A percentile compares a stretch with the other conserved stretches of the same genome.
phyloP scores from a whole-genome alignment of 2,113 vertebrate genomes.

The Istiophorus platypterus region DNA sequence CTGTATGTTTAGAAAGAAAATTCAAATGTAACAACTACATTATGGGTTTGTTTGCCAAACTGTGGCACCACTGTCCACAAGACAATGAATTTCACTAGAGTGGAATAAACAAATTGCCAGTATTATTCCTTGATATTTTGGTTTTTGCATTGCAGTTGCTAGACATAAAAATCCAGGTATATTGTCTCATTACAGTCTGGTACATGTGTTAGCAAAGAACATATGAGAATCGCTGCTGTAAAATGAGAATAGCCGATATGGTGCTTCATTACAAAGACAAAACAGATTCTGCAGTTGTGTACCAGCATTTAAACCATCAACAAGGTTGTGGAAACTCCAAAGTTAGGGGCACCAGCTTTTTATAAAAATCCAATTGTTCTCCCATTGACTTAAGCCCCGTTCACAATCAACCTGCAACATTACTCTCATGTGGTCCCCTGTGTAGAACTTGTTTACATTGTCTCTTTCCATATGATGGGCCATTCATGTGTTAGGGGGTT shows the following conservation, averaged over 20 bases:
- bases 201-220: not conserved
- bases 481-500: not conserved
- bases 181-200: not conserved
- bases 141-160: too few species aligned
- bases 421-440: too few species aligned
- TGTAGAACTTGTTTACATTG: too few species aligned
- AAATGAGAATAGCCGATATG: not conserved
- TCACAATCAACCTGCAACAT: not conserved
- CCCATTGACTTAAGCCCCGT: not conserved
- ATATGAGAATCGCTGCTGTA: conserved; percentile 11
- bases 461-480: not conserved
- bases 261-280: not conserved
- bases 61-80: not conserved
- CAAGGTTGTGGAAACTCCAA: too few species aligned
- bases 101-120: not conserved
- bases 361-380: not conserved
- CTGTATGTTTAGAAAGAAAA: not conserved
- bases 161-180: too few species aligned
- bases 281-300: not conserved
- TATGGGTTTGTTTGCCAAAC: not conserved
- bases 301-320: not conserved
- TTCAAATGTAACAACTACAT: not conserved
- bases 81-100: too few species aligned
- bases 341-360: too few species aligned
- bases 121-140: too few species aligned